phyloP scores from a whole-genome alignment of 2,797 vertebrate genomes.

The Silurus aristotelis region DNA sequence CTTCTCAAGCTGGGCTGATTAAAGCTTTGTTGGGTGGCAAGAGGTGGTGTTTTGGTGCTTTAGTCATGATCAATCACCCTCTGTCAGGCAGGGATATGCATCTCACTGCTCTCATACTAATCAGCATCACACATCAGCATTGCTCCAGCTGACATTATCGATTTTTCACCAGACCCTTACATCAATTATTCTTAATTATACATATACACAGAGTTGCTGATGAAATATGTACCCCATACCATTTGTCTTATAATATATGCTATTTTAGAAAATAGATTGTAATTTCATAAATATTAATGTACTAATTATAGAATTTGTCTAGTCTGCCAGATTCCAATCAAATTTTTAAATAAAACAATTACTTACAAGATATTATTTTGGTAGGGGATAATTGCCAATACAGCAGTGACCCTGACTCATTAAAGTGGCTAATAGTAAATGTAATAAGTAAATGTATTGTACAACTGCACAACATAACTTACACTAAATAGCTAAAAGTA shows the following conservation, averaged over 20 bases:
- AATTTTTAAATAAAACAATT: background rate
- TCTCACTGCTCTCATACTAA: slow-evolving; percentile 49
- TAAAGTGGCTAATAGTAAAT: background rate
- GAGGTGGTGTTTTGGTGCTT: slow-evolving; percentile 50
- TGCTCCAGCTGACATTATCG: slow-evolving; percentile 66
- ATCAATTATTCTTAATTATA: slow-evolving; percentile 73
- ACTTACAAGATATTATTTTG: background rate
- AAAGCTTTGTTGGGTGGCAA: slow-evolving; percentile 43
- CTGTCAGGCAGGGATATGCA: slow-evolving; percentile 47
- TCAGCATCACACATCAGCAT: slow-evolving; percentile 61
- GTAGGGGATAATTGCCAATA: background rate
- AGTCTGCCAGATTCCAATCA: background rate
- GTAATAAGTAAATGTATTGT: background rate
- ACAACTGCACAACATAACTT: background rate
- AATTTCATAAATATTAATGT: background rate
- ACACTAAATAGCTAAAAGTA: slow-evolving; percentile 1
- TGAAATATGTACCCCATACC: background rate
- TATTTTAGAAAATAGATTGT: background rate
- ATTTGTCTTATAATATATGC: background rate
- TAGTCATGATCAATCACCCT: slow-evolving; percentile 71
- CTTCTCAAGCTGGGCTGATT: slow-evolving; percentile 42
- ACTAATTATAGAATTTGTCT: background rate
- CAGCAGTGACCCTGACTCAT: background rate
- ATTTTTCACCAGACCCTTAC: slow-evolving; percentile 61
- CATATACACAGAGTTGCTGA: background rate